Evolutionary conservation across 2,888 invertebrate genomes (phyloP), one percentile per base, ranked within the genome.

Genomic region (Apamea sordens): DNA sequence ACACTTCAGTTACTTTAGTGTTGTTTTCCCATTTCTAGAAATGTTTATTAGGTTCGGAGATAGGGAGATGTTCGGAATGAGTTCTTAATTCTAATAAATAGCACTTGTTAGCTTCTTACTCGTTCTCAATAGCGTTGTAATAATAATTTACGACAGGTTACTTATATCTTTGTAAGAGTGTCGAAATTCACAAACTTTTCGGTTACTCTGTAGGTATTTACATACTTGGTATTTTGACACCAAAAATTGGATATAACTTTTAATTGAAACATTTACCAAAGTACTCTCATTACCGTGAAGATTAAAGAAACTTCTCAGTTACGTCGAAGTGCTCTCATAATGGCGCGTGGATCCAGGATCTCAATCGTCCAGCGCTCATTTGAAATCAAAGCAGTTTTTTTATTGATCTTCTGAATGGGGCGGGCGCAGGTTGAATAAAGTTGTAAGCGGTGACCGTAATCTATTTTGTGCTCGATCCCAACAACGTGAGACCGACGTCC

Each of bases 401-500:
- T 92, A 92, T 94, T 93, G 93, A 93, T 93, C 92, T 89, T 85
- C 86, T 91, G 89, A 93, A 92, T 91, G 90, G 90, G 87, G 86
- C 84, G 85, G 85, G 88, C 89, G 90, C 91, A 91, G 93, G 93
- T 92, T 93, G 93, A 93, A 94, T 94, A 93, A 93, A 94, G 92
- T 93, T 92, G 92, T 94, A 93, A 93, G 92, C 92, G 92, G 88
- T 91, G 93, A 92, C 93, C 94, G 95, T 94, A 95, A 95, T 94
- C 94, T 94, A 93, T 93, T 91, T 92, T 91, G 91, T 91, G 90
- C 92, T 91, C 93, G 92, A 92, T 91, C 90, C 90, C 90, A 91
- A 91, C 92, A 93, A 92, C 94, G 93, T 93, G 93, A 91, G 94
- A 93, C 94, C 92, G 93, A 89, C 92, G 93, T 94, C 92, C 92